A percentile compares a stretch with the other conserved stretches of the same genome.
These are phyloP conservation scores for Esox lucius DNA, from an alignment of 2,797 vertebrate species.

Conservation along the genomic window DNA sequence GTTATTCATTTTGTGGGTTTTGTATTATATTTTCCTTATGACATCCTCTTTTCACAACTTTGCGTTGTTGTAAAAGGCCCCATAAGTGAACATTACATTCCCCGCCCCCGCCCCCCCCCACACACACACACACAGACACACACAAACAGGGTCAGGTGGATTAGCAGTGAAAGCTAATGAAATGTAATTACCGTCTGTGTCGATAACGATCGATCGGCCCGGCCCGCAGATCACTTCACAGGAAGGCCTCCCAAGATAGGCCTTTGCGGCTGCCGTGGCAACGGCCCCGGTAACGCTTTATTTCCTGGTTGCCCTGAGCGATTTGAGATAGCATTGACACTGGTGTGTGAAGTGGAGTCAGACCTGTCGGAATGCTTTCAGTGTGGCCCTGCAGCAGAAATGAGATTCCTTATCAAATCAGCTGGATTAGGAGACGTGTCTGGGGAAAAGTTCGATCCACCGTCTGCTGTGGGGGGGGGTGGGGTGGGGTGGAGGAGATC, in stretches of 20 bases:
- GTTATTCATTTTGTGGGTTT: background rate
- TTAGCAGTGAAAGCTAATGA: slow-evolving; percentile 81
- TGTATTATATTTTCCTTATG: too few species aligned
- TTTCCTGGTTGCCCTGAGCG: slow-evolving; percentile 71
- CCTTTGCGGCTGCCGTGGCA: slow-evolving; percentile 6
- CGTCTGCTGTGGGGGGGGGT: background rate
- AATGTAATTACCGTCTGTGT: slow-evolving; percentile 85
- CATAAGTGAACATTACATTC: slow-evolving; percentile 24
- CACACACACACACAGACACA: background rate
- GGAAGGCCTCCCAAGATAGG: slow-evolving; percentile 47
- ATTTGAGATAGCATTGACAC: slow-evolving; percentile 78
- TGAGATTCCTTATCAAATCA: slow-evolving; percentile 76
- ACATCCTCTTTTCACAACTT: too few species aligned
- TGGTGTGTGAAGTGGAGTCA: slow-evolving; percentile 70
- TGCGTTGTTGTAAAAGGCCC: too few species aligned
- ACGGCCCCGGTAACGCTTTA: slow-evolving; percentile 49
- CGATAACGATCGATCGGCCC: slow-evolving; percentile 80
- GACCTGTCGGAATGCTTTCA: slow-evolving; percentile 67
- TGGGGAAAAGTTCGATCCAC: slow-evolving; percentile 58
- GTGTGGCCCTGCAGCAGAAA: slow-evolving; percentile 47
- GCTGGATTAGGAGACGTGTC: slow-evolving; percentile 64
- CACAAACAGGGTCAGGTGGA: slow-evolving; percentile 60
- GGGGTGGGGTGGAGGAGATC: background rate
- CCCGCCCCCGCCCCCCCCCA: slow-evolving; percentile 25
- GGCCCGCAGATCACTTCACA: slow-evolving; percentile 48